Evolutionary conservation across 2,797 vertebrate genomes (phyloP).

Genomic region (Pagetopsis macropterus): DNA sequence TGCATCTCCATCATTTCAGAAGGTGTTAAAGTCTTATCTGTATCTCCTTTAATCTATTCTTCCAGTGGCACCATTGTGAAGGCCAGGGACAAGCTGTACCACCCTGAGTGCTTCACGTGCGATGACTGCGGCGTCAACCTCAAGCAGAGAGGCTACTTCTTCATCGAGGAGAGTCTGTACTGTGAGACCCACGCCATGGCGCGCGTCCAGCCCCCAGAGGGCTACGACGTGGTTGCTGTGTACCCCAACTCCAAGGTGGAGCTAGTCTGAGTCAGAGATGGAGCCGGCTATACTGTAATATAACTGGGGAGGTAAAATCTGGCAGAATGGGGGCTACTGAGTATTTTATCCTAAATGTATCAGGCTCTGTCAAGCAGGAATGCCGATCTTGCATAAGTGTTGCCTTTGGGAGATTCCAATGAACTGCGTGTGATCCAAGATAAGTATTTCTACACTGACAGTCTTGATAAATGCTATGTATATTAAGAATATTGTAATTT

Average conservation of each 20-base stretch:
- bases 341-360: constrained; percentile 32
- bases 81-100: constrained; percentile 97
- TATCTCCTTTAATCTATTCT: constrained; percentile 7
- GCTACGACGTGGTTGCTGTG: constrained; percentile 97
- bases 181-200: constrained; percentile 97
- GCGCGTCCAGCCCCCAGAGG: constrained; percentile 94
- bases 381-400: constrained; percentile 55
- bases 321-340: constrained; percentile 41
- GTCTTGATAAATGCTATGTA: constrained; percentile 40
- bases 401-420: constrained; percentile 27
- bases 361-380: constrained; percentile 45
- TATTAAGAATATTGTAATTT: constrained; percentile 37
- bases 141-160: constrained; percentile 96
- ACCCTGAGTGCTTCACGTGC: constrained; percentile 96
- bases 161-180: constrained; percentile 95
- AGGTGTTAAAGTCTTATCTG: background rate
- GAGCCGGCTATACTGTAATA: constrained; percentile 2
- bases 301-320: constrained; percentile 34
- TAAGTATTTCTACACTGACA: constrained; percentile 52
- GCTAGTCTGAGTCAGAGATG: constrained; percentile 90
- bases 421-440: constrained; percentile 46
- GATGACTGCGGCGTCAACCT: constrained; percentile 94
- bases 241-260: constrained; percentile 98
- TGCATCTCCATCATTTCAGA: background rate
- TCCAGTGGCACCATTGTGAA: constrained; percentile 95